phyloP scores from a whole-genome alignment of 1,140 invertebrate species.

The Tetragonula clypearis region DNA sequence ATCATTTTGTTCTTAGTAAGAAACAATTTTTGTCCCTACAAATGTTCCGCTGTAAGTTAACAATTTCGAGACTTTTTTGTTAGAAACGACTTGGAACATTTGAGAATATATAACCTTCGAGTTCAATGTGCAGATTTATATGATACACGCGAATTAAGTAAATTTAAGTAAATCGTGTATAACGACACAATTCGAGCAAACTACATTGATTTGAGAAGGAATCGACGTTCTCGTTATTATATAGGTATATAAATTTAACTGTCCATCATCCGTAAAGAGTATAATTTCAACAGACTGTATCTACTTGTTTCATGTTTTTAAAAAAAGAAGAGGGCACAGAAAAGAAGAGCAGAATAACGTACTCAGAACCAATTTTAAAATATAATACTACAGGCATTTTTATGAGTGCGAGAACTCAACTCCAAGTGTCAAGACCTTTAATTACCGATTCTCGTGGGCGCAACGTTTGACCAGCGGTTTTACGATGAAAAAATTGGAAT shows the following conservation, averaged over 20 bases:
- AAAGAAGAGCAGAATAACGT: not conserved
- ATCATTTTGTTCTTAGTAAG: too few species aligned
- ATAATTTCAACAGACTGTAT: not conserved
- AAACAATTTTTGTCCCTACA: not conserved
- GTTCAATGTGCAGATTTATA: too few species aligned
- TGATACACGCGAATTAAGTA: not conserved
- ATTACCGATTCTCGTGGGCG: not conserved
- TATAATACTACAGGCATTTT: not conserved
- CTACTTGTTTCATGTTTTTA: not conserved
- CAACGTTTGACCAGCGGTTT: not conserved
- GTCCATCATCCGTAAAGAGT: not conserved
- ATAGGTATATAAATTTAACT: not conserved
- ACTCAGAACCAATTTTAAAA: not conserved
- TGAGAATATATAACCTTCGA: not conserved
- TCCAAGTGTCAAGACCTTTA: not conserved
- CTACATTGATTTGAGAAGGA: too few species aligned
- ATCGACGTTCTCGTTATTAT: not conserved
- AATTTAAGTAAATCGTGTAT: not conserved
- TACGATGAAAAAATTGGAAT: conserved; percentile 7
- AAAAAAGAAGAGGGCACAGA: not conserved
- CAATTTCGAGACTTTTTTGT: not conserved
- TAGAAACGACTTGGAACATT: not conserved
- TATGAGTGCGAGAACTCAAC: too few species aligned
- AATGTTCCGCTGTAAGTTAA: not conserved
- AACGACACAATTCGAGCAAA: too few species aligned